These are phyloP conservation scores for Acropora tenuis DNA, from an alignment of 64 coral and sea anemone species.

Conservation along the genomic window DNA sequence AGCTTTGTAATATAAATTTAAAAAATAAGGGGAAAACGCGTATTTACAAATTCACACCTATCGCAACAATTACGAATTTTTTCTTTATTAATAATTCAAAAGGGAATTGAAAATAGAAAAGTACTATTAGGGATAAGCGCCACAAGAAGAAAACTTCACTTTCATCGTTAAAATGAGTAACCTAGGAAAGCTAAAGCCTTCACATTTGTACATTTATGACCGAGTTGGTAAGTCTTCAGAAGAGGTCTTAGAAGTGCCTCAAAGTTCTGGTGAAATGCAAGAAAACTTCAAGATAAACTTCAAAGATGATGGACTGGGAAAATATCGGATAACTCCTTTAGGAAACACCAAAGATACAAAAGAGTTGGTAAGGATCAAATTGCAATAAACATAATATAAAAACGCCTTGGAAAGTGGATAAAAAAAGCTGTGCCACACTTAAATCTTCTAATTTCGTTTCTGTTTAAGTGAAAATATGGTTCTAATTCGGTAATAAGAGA, in stretches of 20 bases:
- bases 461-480: too few relatives aligned
- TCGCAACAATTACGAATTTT: not conserved
- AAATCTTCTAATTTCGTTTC: too few relatives aligned
- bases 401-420: too few relatives aligned
- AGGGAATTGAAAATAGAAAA: too few relatives aligned
- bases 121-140: too few relatives aligned
- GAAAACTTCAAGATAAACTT: conserved; percentile 35
- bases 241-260: not conserved
- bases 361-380: conserved; percentile 3
- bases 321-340: conserved; percentile 61
- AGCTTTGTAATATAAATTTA: not conserved
- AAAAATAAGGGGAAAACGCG: too few relatives aligned
- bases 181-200: conserved; percentile 60
- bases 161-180: conserved; percentile 24
- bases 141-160: not conserved
- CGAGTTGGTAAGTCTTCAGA: not conserved
- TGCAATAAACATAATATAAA: too few relatives aligned
- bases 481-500: too few relatives aligned
- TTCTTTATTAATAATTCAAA: not conserved
- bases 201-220: conserved; percentile 59
- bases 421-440: too few relatives aligned
- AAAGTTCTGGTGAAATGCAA: not conserved
- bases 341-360: not conserved
- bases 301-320: conserved; percentile 69
- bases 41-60: not conserved